These are phyloP conservation scores for Epistrophella euchroma DNA, from an alignment of 2,888 invertebrate genomes.

Conservation along the genomic window DNA sequence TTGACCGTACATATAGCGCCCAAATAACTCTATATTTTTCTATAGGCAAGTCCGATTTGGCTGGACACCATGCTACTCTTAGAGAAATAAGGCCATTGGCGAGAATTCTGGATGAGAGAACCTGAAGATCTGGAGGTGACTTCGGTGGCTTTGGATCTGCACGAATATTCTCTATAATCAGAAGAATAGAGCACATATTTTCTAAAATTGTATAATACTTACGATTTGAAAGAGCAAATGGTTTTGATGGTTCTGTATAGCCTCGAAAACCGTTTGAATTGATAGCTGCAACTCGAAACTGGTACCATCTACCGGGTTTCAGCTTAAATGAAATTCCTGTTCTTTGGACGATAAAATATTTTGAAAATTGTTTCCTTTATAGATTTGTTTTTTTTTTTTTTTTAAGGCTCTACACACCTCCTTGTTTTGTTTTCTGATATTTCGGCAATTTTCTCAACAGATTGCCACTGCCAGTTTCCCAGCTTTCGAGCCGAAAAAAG, in stretches of 20 bases:
- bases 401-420: slow-evolving; percentile 69
- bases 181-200: slow-evolving; percentile 67
- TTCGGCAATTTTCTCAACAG: slow-evolving; percentile 81
- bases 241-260: slow-evolving; percentile 88
- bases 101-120: slow-evolving; percentile 75
- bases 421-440: slow-evolving; percentile 77
- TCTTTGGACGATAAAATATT: slow-evolving; percentile 76
- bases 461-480: slow-evolving; percentile 86
- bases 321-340: slow-evolving; percentile 82
- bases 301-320: slow-evolving; percentile 90
- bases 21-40: slow-evolving; percentile 90
- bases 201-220: slow-evolving; percentile 76
- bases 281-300: slow-evolving; percentile 91
- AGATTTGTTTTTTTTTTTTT: neutral
- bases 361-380: slow-evolving; percentile 4
- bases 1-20: slow-evolving; percentile 88
- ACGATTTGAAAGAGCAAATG: slow-evolving; percentile 84
- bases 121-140: slow-evolving; percentile 81
- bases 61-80: slow-evolving; percentile 88
- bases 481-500: slow-evolving; percentile 87
- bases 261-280: slow-evolving; percentile 89
- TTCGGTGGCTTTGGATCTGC: slow-evolving; percentile 82
- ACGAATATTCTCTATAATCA: slow-evolving; percentile 71
- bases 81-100: slow-evolving; percentile 85
- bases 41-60: slow-evolving; percentile 89